Evolutionary conservation across 2,888 invertebrate genomes (phyloP).

Genomic region (Sphaeridia pumilis): DNA sequence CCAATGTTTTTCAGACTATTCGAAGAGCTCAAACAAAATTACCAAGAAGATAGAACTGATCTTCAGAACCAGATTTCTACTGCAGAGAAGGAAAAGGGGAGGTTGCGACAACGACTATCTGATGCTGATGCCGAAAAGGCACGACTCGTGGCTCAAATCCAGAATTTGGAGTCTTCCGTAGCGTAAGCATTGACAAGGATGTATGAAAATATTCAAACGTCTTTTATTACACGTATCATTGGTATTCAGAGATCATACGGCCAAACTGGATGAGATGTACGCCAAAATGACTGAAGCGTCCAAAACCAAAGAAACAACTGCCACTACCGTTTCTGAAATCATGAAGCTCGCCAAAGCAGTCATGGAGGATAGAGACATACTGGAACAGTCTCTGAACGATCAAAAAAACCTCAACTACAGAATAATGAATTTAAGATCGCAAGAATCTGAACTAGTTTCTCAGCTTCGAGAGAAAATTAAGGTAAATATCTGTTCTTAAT

Average conservation of each 20-base stretch:
- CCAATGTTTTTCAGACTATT: conserved; percentile 21
- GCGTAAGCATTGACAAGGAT: conserved; percentile 16
- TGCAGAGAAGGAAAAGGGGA: conserved; percentile 24
- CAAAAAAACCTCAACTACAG: conserved; percentile 25
- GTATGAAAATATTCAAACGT: too few relatives aligned
- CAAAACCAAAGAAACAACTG: conserved; percentile 22
- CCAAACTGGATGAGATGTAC: conserved; percentile 12
- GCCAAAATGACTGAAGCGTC: conserved; percentile 17
- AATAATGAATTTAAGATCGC: conserved; percentile 24
- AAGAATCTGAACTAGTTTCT: conserved; percentile 26
- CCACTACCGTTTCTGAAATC: conserved; percentile 27
- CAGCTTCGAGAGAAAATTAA: conserved; percentile 30
- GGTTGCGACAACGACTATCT: conserved; percentile 19
- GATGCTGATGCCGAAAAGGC: conserved; percentile 22
- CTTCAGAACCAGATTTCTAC: conserved; percentile 23
- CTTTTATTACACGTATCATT: too few relatives aligned
- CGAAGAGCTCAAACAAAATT: conserved; percentile 29
- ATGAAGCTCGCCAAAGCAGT: conserved; percentile 25
- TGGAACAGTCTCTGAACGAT: conserved; percentile 22
- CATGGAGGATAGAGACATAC: conserved; percentile 22
- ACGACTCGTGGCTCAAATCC: conserved; percentile 19
- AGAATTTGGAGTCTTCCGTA: conserved; percentile 20
- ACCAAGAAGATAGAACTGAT: conserved; percentile 20
- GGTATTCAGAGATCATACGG: conserved; percentile 9
- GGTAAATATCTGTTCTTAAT: conserved; percentile 14